These are phyloP conservation scores for Fragum sueziense DNA, from an alignment of 2,888 invertebrate species.

Conservation along the genomic window DNA sequence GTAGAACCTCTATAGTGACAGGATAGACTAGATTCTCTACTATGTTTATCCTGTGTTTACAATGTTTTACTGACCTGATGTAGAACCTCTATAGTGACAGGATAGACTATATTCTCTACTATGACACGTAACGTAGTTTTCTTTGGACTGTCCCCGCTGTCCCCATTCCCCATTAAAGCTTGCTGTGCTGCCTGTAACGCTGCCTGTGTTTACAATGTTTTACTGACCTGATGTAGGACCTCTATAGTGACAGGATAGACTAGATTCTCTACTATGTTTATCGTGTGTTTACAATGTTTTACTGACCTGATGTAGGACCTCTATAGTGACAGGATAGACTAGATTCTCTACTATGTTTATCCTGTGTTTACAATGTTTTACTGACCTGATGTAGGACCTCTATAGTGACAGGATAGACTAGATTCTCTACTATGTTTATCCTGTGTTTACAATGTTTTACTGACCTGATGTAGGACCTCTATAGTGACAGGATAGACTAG, in stretches of 20 bases:
- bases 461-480: slow-evolving; percentile 93
- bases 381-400: too few species aligned
- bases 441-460: too few species aligned
- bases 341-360: too few species aligned
- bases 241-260: slow-evolving; percentile 99
- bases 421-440: too few species aligned
- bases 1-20: slow-evolving; percentile 96
- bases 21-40: slow-evolving; percentile 99
- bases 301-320: too few species aligned
- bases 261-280: slow-evolving; percentile 99
- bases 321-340: too few species aligned
- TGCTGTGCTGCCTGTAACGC: slow-evolving; percentile 83
- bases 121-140: slow-evolving; percentile 96
- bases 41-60: too few species aligned
- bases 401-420: too few species aligned
- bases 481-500: slow-evolving; percentile 99
- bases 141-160: slow-evolving; percentile 82
- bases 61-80: slow-evolving; percentile 86
- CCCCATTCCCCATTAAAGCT: slow-evolving; percentile 57
- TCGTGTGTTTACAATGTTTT: too few species aligned
- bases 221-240: slow-evolving; percentile 89
- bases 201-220: slow-evolving; percentile 76
- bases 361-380: too few species aligned
- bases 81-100: slow-evolving; percentile 97
- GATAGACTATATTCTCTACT: slow-evolving; percentile 99